Percentiles rank a stretch among this genome's conserved stretches.
Conservation (phyloP, 1,140 invertebrate species). For the roundworm (Caenorhabditis elegans) region DNA sequence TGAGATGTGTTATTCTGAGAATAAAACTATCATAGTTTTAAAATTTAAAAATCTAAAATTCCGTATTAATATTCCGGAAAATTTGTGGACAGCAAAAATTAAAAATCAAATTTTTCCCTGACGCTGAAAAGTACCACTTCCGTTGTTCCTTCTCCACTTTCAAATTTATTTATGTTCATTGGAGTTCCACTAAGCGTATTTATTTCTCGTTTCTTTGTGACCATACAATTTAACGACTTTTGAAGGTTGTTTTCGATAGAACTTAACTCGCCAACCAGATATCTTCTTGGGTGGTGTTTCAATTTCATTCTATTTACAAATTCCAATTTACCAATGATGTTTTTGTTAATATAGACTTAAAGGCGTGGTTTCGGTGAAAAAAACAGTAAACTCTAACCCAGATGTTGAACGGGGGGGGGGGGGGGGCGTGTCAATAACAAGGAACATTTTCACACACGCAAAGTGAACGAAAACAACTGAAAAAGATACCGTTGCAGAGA, state of each 20-base stretch:
- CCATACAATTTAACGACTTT: slow-evolving; percentile 6
- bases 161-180: background rate
- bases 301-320: no score
- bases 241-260: background rate
- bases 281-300: no score
- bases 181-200: background rate
- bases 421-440: slow-evolving; percentile 2
- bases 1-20: no score
- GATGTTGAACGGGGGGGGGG: background rate
- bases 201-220: background rate
- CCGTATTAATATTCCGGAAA: no score
- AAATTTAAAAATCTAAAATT: no score
- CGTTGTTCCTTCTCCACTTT: no score
- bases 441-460: background rate
- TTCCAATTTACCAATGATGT: no score
- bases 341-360: no score
- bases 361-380: background rate
- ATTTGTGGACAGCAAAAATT: no score
- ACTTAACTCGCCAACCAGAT: background rate
- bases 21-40: no score
- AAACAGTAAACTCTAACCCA: background rate
- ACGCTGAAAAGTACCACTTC: no score
- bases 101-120: no score
- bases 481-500: slow-evolving; percentile 6
- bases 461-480: slow-evolving; percentile 4